Conservation (phyloP, 2,888 invertebrate species). For the Trissolcus japonicus region DNA sequence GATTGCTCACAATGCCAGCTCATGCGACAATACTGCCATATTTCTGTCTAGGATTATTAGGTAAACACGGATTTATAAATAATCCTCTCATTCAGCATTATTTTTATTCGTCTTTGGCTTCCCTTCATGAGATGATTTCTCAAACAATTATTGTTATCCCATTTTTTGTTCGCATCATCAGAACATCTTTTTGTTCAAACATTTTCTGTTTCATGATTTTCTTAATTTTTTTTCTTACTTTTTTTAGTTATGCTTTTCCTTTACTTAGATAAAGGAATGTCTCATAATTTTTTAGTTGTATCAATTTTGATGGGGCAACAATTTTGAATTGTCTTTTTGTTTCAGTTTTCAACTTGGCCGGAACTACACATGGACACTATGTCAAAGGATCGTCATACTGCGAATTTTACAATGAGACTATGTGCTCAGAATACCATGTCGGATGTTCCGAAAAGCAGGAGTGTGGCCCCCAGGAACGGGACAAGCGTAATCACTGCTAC, state of each 20-base stretch:
- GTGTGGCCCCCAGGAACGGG: constrained; percentile 82
- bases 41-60: constrained; percentile 71
- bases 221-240: no score
- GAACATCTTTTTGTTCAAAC: no score
- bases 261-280: no score
- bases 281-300: no score
- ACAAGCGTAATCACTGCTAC: constrained; percentile 89
- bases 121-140: background rate
- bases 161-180: no score
- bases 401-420: constrained; percentile 83
- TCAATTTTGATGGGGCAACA: no score
- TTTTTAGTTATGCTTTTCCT: no score
- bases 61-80: constrained; percentile 63
- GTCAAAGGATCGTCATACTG: constrained; percentile 79
- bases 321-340: background rate
- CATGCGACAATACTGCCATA: constrained; percentile 71
- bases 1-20: constrained; percentile 71
- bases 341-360: constrained; percentile 44
- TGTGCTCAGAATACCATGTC: constrained; percentile 76
- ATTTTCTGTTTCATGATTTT: no score
- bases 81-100: constrained; percentile 11
- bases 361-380: constrained; percentile 67
- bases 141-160: background rate
- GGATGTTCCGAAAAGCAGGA: constrained; percentile 79
- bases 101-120: constrained; percentile 1